A percentile compares a stretch with the other conserved stretches of the same genome.
These are phyloP conservation scores for Pseudachorutes palmiensis DNA, from an alignment of 1,140 invertebrate genomes.

Conservation along the genomic window DNA sequence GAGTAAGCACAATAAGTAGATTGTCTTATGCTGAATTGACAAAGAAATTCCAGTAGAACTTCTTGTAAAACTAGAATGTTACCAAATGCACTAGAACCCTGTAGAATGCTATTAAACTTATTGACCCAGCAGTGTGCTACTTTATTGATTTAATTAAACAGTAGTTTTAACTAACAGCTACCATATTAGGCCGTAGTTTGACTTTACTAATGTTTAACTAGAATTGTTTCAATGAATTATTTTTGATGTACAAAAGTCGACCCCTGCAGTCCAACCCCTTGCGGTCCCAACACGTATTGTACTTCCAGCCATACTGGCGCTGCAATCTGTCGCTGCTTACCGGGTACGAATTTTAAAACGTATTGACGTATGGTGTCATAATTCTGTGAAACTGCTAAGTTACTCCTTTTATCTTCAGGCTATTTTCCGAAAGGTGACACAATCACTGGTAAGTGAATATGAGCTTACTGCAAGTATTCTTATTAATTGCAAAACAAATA, in stretches of 20 bases:
- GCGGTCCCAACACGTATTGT: slow-evolving; percentile 60
- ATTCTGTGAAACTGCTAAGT: no score
- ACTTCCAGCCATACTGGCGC: slow-evolving; percentile 35
- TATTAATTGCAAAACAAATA: background rate
- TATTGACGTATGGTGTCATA: no score
- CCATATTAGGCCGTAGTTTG: no score
- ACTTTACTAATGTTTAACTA: background rate
- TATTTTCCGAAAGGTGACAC: slow-evolving; percentile 43
- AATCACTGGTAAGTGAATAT: slow-evolving; percentile 36
- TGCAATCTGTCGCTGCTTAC: slow-evolving; percentile 39
- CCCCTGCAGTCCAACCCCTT: slow-evolving; percentile 67
- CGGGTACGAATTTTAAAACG: slow-evolving; percentile 8
- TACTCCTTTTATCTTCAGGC: slow-evolving; percentile 15
- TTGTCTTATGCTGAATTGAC: no score
- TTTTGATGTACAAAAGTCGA: slow-evolving; percentile 48
- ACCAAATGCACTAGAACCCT: no score
- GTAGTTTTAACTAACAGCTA: background rate
- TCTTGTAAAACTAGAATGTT: no score
- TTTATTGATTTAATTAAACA: background rate
- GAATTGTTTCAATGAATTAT: background rate
- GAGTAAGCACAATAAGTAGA: no score
- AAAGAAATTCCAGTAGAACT: no score
- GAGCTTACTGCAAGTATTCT: background rate
- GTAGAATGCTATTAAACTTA: no score
- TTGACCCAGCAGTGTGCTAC: no score